Base-by-base conservation (phyloP, 2,113 vertebrate genomes). In the Gymnocephalus cernua region DNA sequence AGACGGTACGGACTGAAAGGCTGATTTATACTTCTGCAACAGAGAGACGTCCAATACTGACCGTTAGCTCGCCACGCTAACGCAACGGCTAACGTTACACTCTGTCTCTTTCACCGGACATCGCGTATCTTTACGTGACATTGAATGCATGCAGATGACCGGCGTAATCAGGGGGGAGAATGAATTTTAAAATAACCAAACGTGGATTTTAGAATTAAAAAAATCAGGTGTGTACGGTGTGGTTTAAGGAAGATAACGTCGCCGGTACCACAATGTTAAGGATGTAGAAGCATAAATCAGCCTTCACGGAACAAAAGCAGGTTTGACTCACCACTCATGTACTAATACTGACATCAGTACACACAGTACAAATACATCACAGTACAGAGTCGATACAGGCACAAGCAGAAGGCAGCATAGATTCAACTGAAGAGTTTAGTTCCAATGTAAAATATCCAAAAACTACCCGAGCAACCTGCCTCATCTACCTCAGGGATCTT, bases 331-430 rank as follows among this genome's bases (percentile, higher is more conserved):
- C 8, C 38, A 62, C 63, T 38, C 61, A 6, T 15, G 71, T 45
- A 3, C 70, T 64, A 68, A 85, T 54, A 68, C 64, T 75, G 32
- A 45, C 56, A 54, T 51, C 41, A 18, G 29, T 61, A 77, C 63
- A 38, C 25, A 68, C 54, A 21, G 44, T 58, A 79, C 68, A 89
- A 84, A 87, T 80, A 86, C 51, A 80, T 88, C 78, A 84, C 70
- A 73, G 38, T 67, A 84, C 69, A 77, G 59, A 29, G 78, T 67
- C 45, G 4, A 53, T 38, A 77, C 45, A 77, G 23, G 73, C 80
- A 69, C 0, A 84, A 88, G 80, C 82, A 87, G 71, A 82, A 38
- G 69, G 62, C 57, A 78, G 62, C 0, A 61, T 29, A 32, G 32
- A 57, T 64, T 32, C 19, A 61, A 51, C 32, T 54, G 79, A 86